Percentiles rank a stretch among this genome's conserved stretches.
Conservation (phyloP, 2,888 invertebrate genomes). For the Alsophila aescularia region DNA sequence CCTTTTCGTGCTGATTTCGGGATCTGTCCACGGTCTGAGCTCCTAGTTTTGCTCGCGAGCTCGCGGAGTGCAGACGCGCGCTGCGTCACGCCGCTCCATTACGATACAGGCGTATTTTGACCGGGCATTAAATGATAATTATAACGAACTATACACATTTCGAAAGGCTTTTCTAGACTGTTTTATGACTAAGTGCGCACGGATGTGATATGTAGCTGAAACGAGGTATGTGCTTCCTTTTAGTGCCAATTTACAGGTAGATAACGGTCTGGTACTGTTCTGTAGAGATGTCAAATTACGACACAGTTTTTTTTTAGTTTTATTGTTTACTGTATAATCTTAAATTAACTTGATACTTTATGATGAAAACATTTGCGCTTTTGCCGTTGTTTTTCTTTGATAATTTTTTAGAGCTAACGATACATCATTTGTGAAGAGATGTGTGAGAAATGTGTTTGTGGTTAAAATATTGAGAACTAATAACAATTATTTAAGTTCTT, state of each 20-base stretch:
- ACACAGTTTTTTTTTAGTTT: not conserved
- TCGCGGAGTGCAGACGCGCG: conserved; percentile 59
- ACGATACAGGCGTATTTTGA: conserved; percentile 67
- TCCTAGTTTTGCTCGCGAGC: conserved; percentile 75
- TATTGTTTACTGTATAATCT: not conserved
- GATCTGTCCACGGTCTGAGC: conserved; percentile 54
- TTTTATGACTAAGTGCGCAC: conserved; percentile 58
- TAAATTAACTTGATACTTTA: too few species aligned
- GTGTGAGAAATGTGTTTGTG: too few species aligned
- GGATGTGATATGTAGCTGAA: conserved; percentile 58
- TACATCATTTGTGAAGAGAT: too few species aligned
- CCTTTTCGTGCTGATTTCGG: conserved; percentile 65
- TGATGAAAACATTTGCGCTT: too few species aligned
- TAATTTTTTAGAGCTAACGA: too few species aligned
- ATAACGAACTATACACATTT: conserved; percentile 11
- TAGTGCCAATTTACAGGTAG: conserved; percentile 65
- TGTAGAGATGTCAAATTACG: conserved; percentile 1
- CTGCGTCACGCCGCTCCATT: conserved; percentile 23
- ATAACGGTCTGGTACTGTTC: conserved; percentile 39
- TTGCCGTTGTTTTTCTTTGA: too few species aligned
- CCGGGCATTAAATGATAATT: conserved; percentile 68
- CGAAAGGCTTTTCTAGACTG: conserved; percentile 37
- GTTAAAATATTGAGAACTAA: too few species aligned
- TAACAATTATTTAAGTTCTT: too few species aligned
- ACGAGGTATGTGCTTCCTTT: conserved; percentile 63